Evolutionary conservation across 2,113 vertebrate species (phyloP).

Genomic region (Cepphus grylle): DNA sequence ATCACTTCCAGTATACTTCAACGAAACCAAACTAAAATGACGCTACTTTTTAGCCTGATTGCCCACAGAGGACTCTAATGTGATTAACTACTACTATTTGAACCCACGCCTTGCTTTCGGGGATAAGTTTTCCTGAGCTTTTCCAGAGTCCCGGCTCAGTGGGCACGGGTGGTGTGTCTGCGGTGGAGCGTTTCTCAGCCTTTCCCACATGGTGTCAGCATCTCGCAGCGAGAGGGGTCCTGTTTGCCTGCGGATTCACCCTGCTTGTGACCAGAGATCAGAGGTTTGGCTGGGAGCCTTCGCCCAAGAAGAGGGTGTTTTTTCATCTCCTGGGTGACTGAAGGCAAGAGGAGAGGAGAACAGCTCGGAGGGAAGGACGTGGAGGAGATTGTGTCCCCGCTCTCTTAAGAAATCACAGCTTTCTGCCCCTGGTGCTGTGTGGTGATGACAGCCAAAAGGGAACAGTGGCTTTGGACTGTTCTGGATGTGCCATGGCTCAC

Average conservation of each 20-base stretch:
- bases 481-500: not conserved
- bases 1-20: not conserved
- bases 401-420: not conserved
- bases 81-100: fast-evolving
- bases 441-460: fast-evolving
- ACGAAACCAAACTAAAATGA: not conserved
- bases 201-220: slow-evolving; percentile 57
- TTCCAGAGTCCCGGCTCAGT: fast-evolving
- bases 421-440: not conserved
- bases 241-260: fast-evolving
- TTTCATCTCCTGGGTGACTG: not conserved
- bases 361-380: fast-evolving
- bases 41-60: not conserved
- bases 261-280: fast-evolving
- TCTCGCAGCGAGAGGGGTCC: not conserved
- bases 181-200: not conserved
- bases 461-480: not conserved
- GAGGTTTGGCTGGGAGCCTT: not conserved
- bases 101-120: not conserved
- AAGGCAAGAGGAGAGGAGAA: not conserved
- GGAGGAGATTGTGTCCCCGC: not conserved
- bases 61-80: not conserved
- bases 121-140: fast-evolving
- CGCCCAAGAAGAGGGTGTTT: not conserved
- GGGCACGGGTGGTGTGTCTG: not conserved